These are phyloP conservation scores for Odontocolon sp. DNA, from an alignment of 2,888 invertebrate genomes.

Conservation along the genomic window DNA sequence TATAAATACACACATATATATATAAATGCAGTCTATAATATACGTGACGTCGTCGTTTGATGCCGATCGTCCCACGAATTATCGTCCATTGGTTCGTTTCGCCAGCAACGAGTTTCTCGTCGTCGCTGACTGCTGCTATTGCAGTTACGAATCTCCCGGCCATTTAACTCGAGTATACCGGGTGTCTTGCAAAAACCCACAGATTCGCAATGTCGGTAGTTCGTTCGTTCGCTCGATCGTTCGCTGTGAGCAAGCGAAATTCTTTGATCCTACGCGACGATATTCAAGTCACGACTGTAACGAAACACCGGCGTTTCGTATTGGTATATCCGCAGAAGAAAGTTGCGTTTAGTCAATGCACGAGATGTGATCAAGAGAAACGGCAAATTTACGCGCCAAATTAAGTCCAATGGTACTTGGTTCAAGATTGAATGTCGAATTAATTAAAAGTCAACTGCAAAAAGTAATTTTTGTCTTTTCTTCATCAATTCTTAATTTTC, in stretches of 20 bases:
- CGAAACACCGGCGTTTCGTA: not conserved
- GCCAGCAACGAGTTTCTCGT: slow-evolving; percentile 33
- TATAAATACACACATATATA: not conserved
- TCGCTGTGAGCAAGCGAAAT: slow-evolving; percentile 20
- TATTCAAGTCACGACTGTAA: not conserved
- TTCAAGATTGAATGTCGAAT: too few relatives aligned
- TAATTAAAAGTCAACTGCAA: too few relatives aligned
- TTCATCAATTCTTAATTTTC: too few relatives aligned
- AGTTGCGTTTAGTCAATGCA: not conserved
- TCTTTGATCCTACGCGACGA: slow-evolving; percentile 18
- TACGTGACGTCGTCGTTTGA: not conserved
- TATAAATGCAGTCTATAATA: not conserved
- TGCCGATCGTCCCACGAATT: slow-evolving; percentile 42
- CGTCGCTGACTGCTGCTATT: not conserved
- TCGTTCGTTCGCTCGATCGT: slow-evolving; percentile 1
- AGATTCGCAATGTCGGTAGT: not conserved
- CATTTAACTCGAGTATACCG: slow-evolving; percentile 48
- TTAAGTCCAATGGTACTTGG: too few relatives aligned
- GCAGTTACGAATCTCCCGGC: slow-evolving; percentile 44
- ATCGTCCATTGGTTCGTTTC: slow-evolving; percentile 53
- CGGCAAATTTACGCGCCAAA: too few relatives aligned
- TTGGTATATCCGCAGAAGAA: not conserved
- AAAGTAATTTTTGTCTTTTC: too few relatives aligned
- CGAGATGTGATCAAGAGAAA: too few relatives aligned
- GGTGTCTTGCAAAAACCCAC: slow-evolving; percentile 33